These are phyloP conservation scores for Myrmecobius fasciatus DNA, from an alignment of 2,113 vertebrate genomes.

Conservation along the genomic window DNA sequence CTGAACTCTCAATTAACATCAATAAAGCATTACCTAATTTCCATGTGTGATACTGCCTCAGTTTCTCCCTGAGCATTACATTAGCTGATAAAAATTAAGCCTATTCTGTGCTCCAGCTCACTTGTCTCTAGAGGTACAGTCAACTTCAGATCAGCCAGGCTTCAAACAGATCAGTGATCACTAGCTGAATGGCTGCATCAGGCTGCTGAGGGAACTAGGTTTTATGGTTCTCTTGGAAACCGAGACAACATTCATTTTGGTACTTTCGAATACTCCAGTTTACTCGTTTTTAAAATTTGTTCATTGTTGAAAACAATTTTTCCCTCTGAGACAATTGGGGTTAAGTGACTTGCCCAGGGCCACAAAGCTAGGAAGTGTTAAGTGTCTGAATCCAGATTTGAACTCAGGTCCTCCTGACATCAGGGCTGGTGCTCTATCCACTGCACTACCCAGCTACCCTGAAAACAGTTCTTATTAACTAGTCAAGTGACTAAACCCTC, in stretches of 20 bases:
- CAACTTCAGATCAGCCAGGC: neutral
- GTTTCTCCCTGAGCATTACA: too few relatives aligned
- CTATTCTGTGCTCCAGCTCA: neutral
- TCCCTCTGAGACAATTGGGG: too few relatives aligned
- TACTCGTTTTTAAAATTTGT: neutral
- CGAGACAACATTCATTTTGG: neutral
- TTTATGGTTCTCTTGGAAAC: neutral
- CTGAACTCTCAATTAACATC: too few relatives aligned
- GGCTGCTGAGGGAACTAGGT: neutral
- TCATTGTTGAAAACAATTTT: neutral
- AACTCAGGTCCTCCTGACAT: too few relatives aligned
- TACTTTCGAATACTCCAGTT: neutral
- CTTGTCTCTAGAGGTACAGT: neutral
- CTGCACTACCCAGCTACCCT: too few relatives aligned
- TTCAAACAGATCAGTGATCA: neutral
- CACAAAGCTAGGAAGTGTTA: too few relatives aligned
- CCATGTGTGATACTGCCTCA: too few relatives aligned
- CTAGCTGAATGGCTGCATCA: neutral
- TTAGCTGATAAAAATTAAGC: neutral
- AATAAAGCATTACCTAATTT: too few relatives aligned
- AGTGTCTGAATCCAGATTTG: too few relatives aligned
- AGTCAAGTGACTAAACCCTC: neutral
- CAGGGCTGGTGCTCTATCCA: too few relatives aligned
- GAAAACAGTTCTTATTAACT: too few relatives aligned
- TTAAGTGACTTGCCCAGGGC: too few relatives aligned